A percentile compares a stretch with the other conserved stretches of the same genome.
phyloP scores from a whole-genome alignment of 2,797 vertebrate genomes.

The Microhierax caerulescens region DNA sequence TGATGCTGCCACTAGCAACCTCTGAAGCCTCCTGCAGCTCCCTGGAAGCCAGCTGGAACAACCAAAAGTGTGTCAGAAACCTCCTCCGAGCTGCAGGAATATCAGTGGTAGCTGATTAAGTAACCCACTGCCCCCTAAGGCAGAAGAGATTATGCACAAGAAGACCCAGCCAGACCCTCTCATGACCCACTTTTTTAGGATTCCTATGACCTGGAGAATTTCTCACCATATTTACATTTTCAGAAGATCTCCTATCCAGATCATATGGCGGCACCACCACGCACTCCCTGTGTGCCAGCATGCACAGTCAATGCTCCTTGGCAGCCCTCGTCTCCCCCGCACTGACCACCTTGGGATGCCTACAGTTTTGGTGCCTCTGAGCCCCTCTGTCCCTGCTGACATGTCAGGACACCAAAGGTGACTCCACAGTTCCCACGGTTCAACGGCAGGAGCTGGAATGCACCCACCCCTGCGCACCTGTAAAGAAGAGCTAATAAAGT shows the following conservation, averaged over 20 bases:
- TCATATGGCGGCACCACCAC: neutral
- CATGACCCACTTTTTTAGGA: neutral
- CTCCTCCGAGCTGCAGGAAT: neutral
- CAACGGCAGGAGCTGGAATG: neutral
- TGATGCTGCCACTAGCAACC: neutral
- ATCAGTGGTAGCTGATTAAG: neutral
- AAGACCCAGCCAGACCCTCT: neutral
- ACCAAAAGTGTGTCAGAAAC: neutral
- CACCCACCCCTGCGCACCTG: neutral
- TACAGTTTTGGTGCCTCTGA: neutral
- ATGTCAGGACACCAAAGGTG: neutral
- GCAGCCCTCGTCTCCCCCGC: neutral
- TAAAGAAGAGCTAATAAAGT: neutral
- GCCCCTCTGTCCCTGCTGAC: neutral
- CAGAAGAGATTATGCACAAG: neutral
- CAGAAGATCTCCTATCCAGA: neutral
- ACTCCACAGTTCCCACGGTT: neutral
- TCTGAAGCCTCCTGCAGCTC: neutral
- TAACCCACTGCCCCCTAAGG: neutral
- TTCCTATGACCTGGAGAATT: neutral
- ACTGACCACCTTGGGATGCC: neutral
- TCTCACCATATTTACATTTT: neutral
- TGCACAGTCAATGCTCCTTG: rapidly evolving
- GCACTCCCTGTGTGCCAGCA: neutral
- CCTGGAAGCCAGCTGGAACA: neutral